A percentile compares a stretch with the other conserved stretches of the same genome.
Conservation (phyloP, 2,888 invertebrate species). For the Pheosia gnoma region DNA sequence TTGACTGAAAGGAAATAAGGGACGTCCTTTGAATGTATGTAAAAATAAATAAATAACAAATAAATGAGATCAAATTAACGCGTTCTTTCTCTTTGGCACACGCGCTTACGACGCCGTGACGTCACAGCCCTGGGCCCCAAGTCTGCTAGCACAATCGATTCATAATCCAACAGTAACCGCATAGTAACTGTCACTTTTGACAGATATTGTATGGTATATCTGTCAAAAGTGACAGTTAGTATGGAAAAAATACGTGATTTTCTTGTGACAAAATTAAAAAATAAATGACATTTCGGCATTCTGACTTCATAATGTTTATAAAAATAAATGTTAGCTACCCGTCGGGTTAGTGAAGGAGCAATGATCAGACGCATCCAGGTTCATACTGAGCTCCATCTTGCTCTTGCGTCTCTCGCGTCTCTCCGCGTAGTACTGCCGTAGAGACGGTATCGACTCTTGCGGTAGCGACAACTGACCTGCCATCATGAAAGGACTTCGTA, state of each 20-base stretch:
- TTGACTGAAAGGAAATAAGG: constrained; percentile 49
- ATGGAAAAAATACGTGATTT: too few species aligned
- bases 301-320: too few species aligned
- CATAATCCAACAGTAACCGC: too few species aligned
- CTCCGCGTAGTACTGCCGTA: constrained; percentile 62
- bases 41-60: too few species aligned
- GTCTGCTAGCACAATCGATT: too few species aligned
- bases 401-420: constrained; percentile 43
- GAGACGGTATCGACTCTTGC: constrained; percentile 49
- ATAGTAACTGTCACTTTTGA: too few species aligned
- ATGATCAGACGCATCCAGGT: constrained; percentile 58
- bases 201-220: too few species aligned
- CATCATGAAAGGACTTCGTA: not conserved
- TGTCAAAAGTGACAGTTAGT: too few species aligned
- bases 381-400: constrained; percentile 59
- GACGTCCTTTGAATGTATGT: too few species aligned
- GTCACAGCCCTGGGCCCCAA: not conserved
- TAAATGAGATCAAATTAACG: too few species aligned
- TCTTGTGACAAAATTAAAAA: too few species aligned
- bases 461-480: constrained; percentile 60
- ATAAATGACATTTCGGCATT: too few species aligned
- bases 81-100: not conserved
- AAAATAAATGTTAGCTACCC: constrained; percentile 40
- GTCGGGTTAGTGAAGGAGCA: constrained; percentile 47
- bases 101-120: not conserved